Conservation (phyloP, 35 echinoderm and acorn worm genomes). For the Acanthaster planci region DNA sequence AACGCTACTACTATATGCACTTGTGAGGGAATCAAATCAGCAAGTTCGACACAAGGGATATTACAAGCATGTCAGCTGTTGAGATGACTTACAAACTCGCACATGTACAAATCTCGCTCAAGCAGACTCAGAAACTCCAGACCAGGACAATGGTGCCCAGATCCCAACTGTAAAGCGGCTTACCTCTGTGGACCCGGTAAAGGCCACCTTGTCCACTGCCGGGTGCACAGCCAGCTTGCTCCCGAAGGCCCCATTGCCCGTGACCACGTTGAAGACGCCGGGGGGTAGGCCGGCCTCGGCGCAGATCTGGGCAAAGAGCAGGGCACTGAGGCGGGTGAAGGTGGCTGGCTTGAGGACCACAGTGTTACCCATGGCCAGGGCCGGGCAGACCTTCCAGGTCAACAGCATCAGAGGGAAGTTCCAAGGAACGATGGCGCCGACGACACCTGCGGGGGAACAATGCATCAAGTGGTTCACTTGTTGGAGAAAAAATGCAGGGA, state of each 20-base stretch:
- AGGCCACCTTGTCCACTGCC: conserved; percentile 92
- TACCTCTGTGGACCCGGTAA: conserved; percentile 97
- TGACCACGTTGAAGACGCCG: conserved; percentile 96
- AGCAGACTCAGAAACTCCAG: no score
- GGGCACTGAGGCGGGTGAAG: conserved; percentile 89
- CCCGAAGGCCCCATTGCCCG: conserved; percentile 90
- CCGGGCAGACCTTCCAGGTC: conserved; percentile 97
- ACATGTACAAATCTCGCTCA: no score
- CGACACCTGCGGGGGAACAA: conserved; percentile 80
- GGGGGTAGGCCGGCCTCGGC: conserved; percentile 96
- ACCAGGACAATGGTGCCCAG: no score
- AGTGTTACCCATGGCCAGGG: conserved; percentile 97
- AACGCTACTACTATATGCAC: no score
- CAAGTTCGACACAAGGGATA: no score
- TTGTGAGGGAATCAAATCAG: no score
- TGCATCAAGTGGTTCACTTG: no score
- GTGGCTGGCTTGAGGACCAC: conserved; percentile 94
- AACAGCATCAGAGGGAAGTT: conserved; percentile 98
- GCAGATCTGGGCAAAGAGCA: conserved; percentile 96
- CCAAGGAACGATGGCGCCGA: conserved; percentile 96
- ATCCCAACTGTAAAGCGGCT: no score
- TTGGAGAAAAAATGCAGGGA: no score
- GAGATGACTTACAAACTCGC: no score
- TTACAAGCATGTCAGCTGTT: no score
- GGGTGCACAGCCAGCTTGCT: conserved; percentile 86